Percentiles rank a stretch among this genome's conserved stretches.
phyloP scores from a whole-genome alignment of 1,140 invertebrate species.

The Eulimnadia texana region DNA sequence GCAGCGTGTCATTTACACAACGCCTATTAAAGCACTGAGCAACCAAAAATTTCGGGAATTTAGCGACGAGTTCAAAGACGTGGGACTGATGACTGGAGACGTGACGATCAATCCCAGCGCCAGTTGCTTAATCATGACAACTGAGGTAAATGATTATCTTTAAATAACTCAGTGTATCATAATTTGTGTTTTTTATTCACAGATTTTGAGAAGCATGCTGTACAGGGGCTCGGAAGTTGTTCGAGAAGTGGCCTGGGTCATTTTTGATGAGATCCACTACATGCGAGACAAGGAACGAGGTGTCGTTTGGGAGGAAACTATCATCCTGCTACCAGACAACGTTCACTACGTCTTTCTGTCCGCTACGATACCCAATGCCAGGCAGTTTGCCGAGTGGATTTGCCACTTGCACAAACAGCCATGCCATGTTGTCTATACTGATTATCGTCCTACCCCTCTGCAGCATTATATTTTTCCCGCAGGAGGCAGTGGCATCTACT shows the following conservation, averaged over 20 bases:
- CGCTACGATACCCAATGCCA: slow-evolving; percentile 97
- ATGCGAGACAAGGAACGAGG: slow-evolving; percentile 99
- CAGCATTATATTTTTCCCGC: slow-evolving; percentile 97
- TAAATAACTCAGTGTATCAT: neutral
- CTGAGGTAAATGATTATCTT: slow-evolving; percentile 42
- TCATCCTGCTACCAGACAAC: slow-evolving; percentile 93
- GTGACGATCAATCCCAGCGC: slow-evolving; percentile 97
- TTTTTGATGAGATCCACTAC: slow-evolving; percentile 99
- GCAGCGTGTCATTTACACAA: slow-evolving; percentile 95
- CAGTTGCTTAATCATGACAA: slow-evolving; percentile 98
- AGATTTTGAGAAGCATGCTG: slow-evolving; percentile 96
- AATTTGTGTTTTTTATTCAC: slow-evolving; percentile 21
- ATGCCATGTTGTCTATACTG: slow-evolving; percentile 98
- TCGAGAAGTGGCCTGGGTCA: slow-evolving; percentile 97
- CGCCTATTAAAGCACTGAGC: slow-evolving; percentile 97
- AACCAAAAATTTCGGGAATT: slow-evolving; percentile 99
- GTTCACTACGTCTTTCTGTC: slow-evolving; percentile 98
- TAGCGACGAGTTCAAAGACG: slow-evolving; percentile 93
- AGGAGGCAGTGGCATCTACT: slow-evolving; percentile 56
- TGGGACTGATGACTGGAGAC: slow-evolving; percentile 96
- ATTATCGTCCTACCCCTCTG: slow-evolving; percentile 90
- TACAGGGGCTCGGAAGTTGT: slow-evolving; percentile 96
- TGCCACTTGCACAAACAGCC: slow-evolving; percentile 90
- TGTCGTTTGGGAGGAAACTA: slow-evolving; percentile 98
- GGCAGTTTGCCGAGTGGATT: slow-evolving; percentile 98